phyloP scores from a whole-genome alignment of 2,797 vertebrate species.

The Pangasius larnaudii region DNA sequence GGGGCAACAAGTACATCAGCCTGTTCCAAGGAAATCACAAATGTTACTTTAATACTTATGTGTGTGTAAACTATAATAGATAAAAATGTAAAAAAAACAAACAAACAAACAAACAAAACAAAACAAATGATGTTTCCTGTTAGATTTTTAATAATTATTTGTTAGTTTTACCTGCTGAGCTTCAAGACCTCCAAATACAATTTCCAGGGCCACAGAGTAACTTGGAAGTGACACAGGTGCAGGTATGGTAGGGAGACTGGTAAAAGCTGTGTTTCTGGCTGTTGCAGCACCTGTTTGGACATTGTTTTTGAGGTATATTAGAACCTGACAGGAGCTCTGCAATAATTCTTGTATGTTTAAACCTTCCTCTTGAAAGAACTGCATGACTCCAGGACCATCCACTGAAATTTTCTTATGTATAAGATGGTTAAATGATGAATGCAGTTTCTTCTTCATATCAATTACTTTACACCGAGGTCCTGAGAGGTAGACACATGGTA shows the following conservation, averaged over 20 bases:
- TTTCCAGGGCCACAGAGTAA: conserved; percentile 46
- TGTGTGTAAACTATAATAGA: not conserved
- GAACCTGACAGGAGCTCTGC: conserved; percentile 56
- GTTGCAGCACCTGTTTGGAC: not conserved
- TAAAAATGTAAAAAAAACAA: not conserved
- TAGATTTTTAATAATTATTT: not conserved
- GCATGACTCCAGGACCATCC: conserved; percentile 60
- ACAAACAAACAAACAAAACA: not conserved
- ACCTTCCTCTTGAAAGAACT: conserved; percentile 63
- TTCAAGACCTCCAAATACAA: conserved; percentile 55
- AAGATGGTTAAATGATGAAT: conserved; percentile 45
- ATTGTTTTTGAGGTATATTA: conserved; percentile 52
- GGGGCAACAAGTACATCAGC: conserved; percentile 67
- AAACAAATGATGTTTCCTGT: not conserved
- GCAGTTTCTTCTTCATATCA: conserved; percentile 40
- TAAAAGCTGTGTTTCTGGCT: not conserved
- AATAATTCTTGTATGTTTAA: conserved; percentile 47
- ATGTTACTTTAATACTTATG: not conserved
- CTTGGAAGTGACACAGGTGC: not conserved
- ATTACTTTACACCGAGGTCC: conserved; percentile 62
- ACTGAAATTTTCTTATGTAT: conserved; percentile 43
- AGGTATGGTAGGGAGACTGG: not conserved
- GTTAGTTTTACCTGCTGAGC: conserved; percentile 50
- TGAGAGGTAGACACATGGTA: conserved; percentile 57
- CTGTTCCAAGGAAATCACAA: conserved; percentile 49